A percentile compares a stretch with the other conserved stretches of the same genome.
Evolutionary conservation across 2,797 vertebrate genomes (phyloP).

Genomic region (Centroberyx gerrardi): DNA sequence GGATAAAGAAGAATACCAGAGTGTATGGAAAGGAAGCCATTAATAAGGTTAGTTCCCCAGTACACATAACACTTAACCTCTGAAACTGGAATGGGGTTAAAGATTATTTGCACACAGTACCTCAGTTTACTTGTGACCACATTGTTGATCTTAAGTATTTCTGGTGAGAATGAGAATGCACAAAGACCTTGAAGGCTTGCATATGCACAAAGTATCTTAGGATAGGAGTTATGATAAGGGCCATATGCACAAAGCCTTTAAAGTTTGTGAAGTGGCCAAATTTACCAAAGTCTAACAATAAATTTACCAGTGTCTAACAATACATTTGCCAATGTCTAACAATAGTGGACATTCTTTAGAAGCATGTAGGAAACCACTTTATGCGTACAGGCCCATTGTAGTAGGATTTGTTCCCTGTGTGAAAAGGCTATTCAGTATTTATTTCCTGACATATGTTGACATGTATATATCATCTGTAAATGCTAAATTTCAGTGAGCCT

Average conservation of each 20-base stretch:
- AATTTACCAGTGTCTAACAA: neutral
- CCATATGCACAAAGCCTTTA: neutral
- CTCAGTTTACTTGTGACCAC: neutral
- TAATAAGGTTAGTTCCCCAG: neutral
- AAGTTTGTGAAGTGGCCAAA: neutral
- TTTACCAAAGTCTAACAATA: neutral
- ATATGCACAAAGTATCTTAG: neutral
- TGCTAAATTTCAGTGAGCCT: neutral
- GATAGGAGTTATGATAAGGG: neutral
- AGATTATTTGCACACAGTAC: neutral
- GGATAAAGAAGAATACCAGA: conserved; percentile 25
- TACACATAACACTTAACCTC: neutral
- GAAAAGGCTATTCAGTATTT: neutral
- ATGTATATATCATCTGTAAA: neutral
- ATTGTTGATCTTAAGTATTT: conserved; percentile 3
- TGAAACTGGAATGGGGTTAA: conserved; percentile 6
- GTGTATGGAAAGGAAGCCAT: conserved; percentile 5
- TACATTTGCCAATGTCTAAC: neutral
- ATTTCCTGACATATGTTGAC: neutral
- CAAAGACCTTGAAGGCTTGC: neutral
- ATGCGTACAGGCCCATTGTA: conserved; percentile 1
- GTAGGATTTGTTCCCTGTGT: conserved; percentile 3
- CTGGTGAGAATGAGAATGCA: neutral
- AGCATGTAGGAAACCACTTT: neutral
- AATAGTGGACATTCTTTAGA: conserved; percentile 9